phyloP scores from a whole-genome alignment of 2,113 vertebrate genomes.

The Cynocephalus volans region DNA sequence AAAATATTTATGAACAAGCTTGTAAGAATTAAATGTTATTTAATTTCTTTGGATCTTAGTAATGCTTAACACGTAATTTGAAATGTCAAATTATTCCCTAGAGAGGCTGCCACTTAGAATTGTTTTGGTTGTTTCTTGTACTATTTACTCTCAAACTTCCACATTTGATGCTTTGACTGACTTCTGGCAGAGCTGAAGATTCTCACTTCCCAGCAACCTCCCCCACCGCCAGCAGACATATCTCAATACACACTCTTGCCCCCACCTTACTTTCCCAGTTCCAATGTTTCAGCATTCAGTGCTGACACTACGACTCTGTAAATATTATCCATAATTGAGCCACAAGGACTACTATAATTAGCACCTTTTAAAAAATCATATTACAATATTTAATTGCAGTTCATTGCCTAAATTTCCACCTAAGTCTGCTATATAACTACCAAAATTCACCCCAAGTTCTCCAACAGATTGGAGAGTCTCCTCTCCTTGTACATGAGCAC shows the following conservation, averaged over 20 bases:
- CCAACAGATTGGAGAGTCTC: background rate
- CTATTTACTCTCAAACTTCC: background rate
- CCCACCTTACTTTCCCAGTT: background rate
- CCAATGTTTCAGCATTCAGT: background rate
- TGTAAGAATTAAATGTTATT: background rate
- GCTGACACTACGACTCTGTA: no score
- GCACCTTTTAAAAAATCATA: background rate
- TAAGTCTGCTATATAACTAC: background rate
- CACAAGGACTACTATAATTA: background rate
- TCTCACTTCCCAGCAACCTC: background rate
- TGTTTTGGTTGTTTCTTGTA: background rate
- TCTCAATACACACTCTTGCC: no score
- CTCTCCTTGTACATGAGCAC: background rate
- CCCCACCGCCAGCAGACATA: no score
- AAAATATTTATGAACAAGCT: background rate
- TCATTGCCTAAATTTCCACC: background rate
- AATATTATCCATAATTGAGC: background rate
- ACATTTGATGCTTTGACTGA: background rate
- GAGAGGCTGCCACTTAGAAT: background rate
- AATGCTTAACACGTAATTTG: background rate
- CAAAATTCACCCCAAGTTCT: background rate
- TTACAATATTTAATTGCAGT: background rate
- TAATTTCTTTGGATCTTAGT: background rate
- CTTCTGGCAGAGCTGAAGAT: background rate
- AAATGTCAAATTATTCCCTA: background rate